A percentile compares a stretch with the other conserved stretches of the same genome.
These are phyloP conservation scores for Harlomillsia oculata DNA, from an alignment of 1,140 invertebrate species.

Conservation along the genomic window DNA sequence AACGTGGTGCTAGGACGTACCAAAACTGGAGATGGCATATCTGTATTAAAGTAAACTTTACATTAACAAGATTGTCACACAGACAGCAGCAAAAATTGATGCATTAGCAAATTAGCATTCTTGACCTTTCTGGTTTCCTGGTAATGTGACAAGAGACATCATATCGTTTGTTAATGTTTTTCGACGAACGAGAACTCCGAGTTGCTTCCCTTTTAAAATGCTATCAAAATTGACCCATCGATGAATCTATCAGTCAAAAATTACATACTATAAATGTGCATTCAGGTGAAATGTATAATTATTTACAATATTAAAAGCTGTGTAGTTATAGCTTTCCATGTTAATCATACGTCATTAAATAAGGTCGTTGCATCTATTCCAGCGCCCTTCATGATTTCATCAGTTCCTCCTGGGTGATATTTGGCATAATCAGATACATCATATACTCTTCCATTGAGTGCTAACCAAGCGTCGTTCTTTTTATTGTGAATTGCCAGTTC, in stretches of 20 bases:
- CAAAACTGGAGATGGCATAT: too few relatives aligned
- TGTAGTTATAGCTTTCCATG: neutral
- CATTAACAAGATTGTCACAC: neutral
- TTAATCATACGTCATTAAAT: slow-evolving; percentile 20
- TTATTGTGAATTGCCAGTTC: slow-evolving; percentile 16
- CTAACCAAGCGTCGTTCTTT: slow-evolving; percentile 25
- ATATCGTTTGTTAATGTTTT: neutral
- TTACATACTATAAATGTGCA: neutral
- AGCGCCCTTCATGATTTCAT: slow-evolving; percentile 17
- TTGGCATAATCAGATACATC: slow-evolving; percentile 22
- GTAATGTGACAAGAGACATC: too few relatives aligned
- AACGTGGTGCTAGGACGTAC: too few relatives aligned
- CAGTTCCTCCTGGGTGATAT: slow-evolving; percentile 26
- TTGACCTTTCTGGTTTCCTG: too few relatives aligned
- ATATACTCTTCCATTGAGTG: slow-evolving; percentile 23
- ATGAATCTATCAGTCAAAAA: slow-evolving; percentile 11
- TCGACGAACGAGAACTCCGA: slow-evolving; percentile 3
- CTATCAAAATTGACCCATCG: slow-evolving; percentile 22
- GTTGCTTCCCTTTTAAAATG: slow-evolving; percentile 15
- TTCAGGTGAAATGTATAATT: neutral
- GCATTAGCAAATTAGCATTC: too few relatives aligned
- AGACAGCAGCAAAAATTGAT: slow-evolving; percentile 2
- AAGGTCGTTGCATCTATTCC: slow-evolving; percentile 23
- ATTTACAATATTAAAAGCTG: neutral
- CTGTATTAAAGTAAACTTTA: too few relatives aligned